Evolutionary conservation across 30 jellyfish, hydroid and myxozoan species (phyloP), one percentile per base, ranked within the genome.

Genomic region (Aurelia aurita): DNA sequence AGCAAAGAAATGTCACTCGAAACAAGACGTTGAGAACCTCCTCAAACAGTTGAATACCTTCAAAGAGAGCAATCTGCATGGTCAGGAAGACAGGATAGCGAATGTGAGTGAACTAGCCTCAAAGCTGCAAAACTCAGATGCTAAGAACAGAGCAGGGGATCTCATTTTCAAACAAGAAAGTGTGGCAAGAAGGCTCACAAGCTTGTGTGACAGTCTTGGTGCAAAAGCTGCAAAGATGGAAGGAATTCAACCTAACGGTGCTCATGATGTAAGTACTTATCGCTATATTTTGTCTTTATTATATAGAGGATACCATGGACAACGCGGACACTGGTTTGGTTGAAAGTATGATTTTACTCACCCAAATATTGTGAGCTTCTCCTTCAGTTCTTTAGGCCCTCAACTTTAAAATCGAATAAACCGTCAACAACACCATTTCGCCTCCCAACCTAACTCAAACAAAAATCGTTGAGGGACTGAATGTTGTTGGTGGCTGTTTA

Each of bases 1-100:
- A 21, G 91, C 97, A 15, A 80, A 88, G 62, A 86, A 92, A 61
- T 86, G 95, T 62, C 82, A 93, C 21, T 68, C 85, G 15, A 91
- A 79, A 54, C 80, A 77, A 39, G 98, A 92, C 1, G 86, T 86
- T 31, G 87, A 82, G 26, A 77, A 79, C 49, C 85, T 92, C 20
- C 47, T 86, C 32, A 73, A 82, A 18, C 87, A 69, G 19, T 35
- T 92, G 46, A 91, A 72, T 18, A 73, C 89, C 16, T 92, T 92
- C 80, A 67, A 69, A 54, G 21, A 26, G 34, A 79, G 82, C 69
- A 92, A 86, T 44, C 82, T 86, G 39, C 73, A 55, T 13, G 44
- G 21, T 10, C 98, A 92, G 67, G 90, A 81, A 11, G 90, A 84
- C 54, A 63, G 98, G 9, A 57, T 92, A 15, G 12, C 84, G 16